These are phyloP conservation scores for Engraulis encrasicolus DNA, from an alignment of 2,113 vertebrate species.

Conservation along the genomic window DNA sequence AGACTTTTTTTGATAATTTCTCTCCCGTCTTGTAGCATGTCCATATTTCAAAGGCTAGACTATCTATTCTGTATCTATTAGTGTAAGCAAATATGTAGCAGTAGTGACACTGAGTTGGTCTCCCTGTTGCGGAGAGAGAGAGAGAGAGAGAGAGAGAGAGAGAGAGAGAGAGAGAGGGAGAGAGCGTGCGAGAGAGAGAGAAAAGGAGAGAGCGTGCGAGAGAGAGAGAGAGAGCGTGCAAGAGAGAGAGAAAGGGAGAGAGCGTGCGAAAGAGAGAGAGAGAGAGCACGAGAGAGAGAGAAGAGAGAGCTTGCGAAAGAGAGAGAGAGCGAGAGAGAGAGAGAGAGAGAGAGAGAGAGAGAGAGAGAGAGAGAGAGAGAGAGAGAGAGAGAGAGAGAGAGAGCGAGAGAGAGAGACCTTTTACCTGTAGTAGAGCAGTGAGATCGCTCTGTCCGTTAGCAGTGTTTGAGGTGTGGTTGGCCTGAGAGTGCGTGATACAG, in stretches of 20 bases:
- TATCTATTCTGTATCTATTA: neutral
- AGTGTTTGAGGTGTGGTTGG: constrained; percentile 9
- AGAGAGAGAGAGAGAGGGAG: neutral
- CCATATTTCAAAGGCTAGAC: constrained; percentile 7
- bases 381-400: neutral
- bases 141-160: neutral
- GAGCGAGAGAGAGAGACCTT: neutral
- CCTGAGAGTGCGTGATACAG: constrained; percentile 3
- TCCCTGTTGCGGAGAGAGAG: neutral
- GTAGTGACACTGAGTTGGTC: neutral
- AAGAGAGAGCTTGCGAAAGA: neutral
- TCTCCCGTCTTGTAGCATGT: neutral
- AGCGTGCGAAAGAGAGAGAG: neutral
- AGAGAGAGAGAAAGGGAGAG: neutral
- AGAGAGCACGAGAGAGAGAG: neutral
- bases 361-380: neutral
- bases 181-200: neutral
- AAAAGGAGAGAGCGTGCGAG: too few relatives aligned
- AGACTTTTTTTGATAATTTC: neutral
- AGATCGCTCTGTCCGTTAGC: neutral
- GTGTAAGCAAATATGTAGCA: neutral
- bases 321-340: neutral
- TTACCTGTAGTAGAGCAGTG: constrained; percentile 2
- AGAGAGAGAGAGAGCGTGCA: too few relatives aligned
- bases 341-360: neutral